phyloP scores from a whole-genome alignment of 2,888 invertebrate species.

The Steinernema hermaphroditum region DNA sequence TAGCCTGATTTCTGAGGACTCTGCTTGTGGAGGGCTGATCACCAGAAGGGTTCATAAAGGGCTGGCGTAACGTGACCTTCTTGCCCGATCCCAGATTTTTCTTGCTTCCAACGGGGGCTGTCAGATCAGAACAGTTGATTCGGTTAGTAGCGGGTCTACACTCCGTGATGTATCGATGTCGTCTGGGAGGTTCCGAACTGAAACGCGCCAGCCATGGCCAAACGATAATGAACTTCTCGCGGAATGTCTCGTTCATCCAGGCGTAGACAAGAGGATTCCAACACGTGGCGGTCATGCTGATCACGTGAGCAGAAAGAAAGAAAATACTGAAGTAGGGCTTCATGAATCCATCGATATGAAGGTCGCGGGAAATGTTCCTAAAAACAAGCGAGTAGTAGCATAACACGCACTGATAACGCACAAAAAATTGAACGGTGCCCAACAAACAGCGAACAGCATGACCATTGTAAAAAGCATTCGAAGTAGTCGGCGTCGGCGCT shows the following conservation, averaged over 20 bases:
- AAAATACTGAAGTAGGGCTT: slow-evolving; percentile 84
- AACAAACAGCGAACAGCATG: slow-evolving; percentile 90
- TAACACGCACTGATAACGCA: too few species aligned
- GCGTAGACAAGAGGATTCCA: slow-evolving; percentile 91
- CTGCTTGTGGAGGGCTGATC: not conserved
- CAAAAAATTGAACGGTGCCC: slow-evolving; percentile 80
- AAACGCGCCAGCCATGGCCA: slow-evolving; percentile 18
- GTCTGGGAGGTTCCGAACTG: not conserved
- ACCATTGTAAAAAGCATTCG: slow-evolving; percentile 97
- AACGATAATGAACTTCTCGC: slow-evolving; percentile 55
- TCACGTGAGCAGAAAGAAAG: slow-evolving; percentile 84
- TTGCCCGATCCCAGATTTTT: slow-evolving; percentile 12
- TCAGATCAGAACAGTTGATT: slow-evolving; percentile 9
- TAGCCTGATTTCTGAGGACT: not conserved
- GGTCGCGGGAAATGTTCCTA: slow-evolving; percentile 60
- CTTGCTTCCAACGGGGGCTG: slow-evolving; percentile 10
- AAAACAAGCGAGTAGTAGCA: too few species aligned
- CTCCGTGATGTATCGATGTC: slow-evolving; percentile 10
- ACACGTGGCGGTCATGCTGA: slow-evolving; percentile 72
- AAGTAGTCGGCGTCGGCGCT: slow-evolving; percentile 77
- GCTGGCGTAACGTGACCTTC: slow-evolving; percentile 7
- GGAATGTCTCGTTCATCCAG: slow-evolving; percentile 79
- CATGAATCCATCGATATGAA: slow-evolving; percentile 66
- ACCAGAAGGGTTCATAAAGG: not conserved
- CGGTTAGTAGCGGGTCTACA: not conserved